Evolutionary conservation across 2,113 vertebrate genomes (phyloP).

Genomic region (Galemys pyrenaicus): DNA sequence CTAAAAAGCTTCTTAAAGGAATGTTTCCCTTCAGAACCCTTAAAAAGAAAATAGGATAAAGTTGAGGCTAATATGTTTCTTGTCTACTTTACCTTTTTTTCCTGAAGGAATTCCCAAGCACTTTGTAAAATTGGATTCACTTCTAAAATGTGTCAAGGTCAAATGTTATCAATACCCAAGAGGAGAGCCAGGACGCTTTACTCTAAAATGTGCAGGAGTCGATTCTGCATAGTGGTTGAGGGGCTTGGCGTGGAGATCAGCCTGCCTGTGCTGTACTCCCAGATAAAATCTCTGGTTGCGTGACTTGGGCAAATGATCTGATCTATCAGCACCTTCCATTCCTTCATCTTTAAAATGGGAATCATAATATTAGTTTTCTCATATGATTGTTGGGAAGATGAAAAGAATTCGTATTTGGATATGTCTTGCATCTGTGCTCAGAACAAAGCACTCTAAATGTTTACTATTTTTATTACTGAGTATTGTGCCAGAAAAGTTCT

Average conservation of each 20-base stretch:
- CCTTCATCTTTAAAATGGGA: background rate
- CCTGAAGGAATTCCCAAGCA: constrained; percentile 41
- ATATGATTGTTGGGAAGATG: background rate
- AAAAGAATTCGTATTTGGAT: background rate
- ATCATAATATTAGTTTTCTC: background rate
- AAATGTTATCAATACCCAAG: background rate
- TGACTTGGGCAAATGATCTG: background rate
- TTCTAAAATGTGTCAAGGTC: background rate
- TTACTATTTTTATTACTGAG: background rate
- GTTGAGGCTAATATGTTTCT: constrained; percentile 6
- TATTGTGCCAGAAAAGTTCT: background rate
- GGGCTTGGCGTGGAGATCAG: background rate
- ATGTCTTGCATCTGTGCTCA: background rate
- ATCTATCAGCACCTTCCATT: background rate
- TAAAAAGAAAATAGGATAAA: constrained; percentile 48
- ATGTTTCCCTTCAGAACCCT: constrained; percentile 63
- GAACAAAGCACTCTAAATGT: background rate
- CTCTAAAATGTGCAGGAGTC: background rate
- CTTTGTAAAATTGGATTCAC: constrained; percentile 23
- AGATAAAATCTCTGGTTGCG: background rate
- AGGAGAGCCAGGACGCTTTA: background rate
- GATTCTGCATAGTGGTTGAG: background rate
- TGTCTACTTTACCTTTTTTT: background rate
- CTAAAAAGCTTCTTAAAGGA: constrained; percentile 59
- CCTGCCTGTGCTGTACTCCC: background rate